These are phyloP conservation scores for Stictonetta naevosa DNA, from an alignment of 2,113 vertebrate genomes.

Conservation along the genomic window DNA sequence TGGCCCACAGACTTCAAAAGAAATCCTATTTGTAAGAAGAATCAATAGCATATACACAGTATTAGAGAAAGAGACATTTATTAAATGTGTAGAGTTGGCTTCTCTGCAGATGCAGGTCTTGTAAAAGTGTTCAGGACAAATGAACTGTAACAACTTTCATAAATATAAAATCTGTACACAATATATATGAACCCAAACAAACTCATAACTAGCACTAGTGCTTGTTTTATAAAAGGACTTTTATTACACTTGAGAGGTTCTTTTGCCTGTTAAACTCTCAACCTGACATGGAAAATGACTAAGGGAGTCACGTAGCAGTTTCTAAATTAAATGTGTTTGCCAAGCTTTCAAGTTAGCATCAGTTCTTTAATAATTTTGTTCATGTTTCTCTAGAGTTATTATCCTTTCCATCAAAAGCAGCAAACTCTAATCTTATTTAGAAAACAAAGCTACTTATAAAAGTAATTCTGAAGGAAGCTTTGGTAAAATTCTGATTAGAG, in stretches of 20 bases:
- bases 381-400: conserved; percentile 3
- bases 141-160: neutral
- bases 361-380: neutral
- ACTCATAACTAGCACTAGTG: neutral
- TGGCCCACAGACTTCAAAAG: neutral
- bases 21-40: neutral
- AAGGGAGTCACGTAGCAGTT: neutral
- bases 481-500: conserved; percentile 10
- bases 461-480: conserved; percentile 27
- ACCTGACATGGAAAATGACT: neutral
- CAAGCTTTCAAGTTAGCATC: neutral
- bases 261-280: neutral
- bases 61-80: neutral
- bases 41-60: neutral
- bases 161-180: neutral
- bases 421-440: conserved; percentile 41
- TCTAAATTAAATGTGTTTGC: neutral
- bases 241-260: neutral
- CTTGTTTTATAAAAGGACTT: neutral
- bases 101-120: neutral
- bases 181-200: neutral
- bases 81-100: neutral
- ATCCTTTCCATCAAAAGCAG: conserved; percentile 13
- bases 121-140: neutral
- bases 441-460: conserved; percentile 24